phyloP scores from a whole-genome alignment of 2,888 invertebrate genomes.

The Netelia inedita region DNA sequence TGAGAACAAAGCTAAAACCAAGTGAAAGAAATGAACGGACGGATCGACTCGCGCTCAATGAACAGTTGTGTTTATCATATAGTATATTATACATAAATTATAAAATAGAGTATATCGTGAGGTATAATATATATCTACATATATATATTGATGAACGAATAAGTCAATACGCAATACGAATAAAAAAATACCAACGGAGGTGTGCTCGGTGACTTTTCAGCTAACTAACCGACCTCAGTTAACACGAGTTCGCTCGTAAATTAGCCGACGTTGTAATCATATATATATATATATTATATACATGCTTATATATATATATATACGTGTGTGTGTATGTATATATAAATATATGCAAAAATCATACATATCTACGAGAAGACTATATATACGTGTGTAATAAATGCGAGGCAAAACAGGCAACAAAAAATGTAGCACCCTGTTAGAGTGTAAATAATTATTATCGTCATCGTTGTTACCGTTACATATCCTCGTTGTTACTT shows the following conservation, averaged over 20 bases:
- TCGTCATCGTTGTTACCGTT: slow-evolving; percentile 71
- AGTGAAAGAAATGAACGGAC: slow-evolving; percentile 53
- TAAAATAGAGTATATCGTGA: slow-evolving; percentile 68
- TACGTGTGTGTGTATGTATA: slow-evolving; percentile 56
- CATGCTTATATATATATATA: slow-evolving; percentile 57
- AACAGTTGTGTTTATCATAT: slow-evolving; percentile 83
- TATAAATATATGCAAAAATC: slow-evolving; percentile 65
- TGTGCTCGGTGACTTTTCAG: slow-evolving; percentile 41
- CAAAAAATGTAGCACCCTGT: slow-evolving; percentile 57
- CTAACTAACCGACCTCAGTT: slow-evolving; percentile 60
- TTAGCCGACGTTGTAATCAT: slow-evolving; percentile 59
- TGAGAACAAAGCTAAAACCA: slow-evolving; percentile 5
- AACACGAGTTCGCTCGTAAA: slow-evolving; percentile 58
- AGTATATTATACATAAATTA: slow-evolving; percentile 81
- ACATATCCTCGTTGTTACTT: slow-evolving; percentile 71
- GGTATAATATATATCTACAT: slow-evolving; percentile 65
- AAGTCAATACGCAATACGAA: slow-evolving; percentile 50
- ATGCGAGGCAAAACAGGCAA: slow-evolving; percentile 56
- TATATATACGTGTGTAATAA: slow-evolving; percentile 66
- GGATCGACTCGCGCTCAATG: slow-evolving; percentile 75
- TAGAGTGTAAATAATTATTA: slow-evolving; percentile 59
- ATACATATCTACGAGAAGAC: slow-evolving; percentile 70
- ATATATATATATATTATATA: slow-evolving; percentile 66
- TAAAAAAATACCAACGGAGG: slow-evolving; percentile 31
- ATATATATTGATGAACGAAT: slow-evolving; percentile 63